These are phyloP conservation scores for Zenarchopterus dispar DNA, from an alignment of 2,797 vertebrate species.

Conservation along the genomic window DNA sequence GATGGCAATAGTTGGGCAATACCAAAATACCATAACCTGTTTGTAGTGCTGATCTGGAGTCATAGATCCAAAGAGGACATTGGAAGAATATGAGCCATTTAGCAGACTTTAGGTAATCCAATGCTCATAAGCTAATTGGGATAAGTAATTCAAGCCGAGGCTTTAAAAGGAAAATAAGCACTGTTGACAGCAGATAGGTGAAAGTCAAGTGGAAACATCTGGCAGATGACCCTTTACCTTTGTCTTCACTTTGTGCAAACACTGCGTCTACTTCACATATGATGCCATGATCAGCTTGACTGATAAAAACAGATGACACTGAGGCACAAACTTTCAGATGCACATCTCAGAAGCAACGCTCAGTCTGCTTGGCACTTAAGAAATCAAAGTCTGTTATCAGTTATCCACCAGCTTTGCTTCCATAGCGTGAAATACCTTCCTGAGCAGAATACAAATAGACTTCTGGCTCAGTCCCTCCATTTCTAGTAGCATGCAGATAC, in stretches of 20 bases:
- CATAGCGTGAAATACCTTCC: not conserved
- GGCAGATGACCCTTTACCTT: conserved; percentile 15
- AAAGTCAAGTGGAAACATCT: conserved; percentile 16
- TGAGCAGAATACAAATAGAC: conserved; percentile 20
- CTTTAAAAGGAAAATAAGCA: not conserved
- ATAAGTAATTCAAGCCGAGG: conserved; percentile 17
- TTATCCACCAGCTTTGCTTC: not conserved
- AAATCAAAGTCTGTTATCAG: conserved; percentile 36
- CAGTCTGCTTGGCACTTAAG: conserved; percentile 11
- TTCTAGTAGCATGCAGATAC: not conserved
- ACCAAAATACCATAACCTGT: conserved; percentile 21
- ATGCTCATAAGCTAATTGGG: not conserved
- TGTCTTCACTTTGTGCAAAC: not conserved
- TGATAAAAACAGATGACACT: not conserved
- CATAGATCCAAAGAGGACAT: conserved; percentile 4
- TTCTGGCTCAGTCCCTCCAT: not conserved
- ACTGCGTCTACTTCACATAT: conserved; percentile 2
- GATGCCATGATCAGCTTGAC: not conserved
- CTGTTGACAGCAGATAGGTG: conserved; percentile 17
- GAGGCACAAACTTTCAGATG: conserved; percentile 23
- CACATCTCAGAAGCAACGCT: conserved; percentile 1
- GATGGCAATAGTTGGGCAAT: too few species aligned
- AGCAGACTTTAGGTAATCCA: conserved; percentile 23
- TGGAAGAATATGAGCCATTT: conserved; percentile 33
- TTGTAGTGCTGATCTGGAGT: conserved; percentile 13